Evolutionary conservation across 2,888 invertebrate species (phyloP).

Genomic region (Pterostichus niger): DNA sequence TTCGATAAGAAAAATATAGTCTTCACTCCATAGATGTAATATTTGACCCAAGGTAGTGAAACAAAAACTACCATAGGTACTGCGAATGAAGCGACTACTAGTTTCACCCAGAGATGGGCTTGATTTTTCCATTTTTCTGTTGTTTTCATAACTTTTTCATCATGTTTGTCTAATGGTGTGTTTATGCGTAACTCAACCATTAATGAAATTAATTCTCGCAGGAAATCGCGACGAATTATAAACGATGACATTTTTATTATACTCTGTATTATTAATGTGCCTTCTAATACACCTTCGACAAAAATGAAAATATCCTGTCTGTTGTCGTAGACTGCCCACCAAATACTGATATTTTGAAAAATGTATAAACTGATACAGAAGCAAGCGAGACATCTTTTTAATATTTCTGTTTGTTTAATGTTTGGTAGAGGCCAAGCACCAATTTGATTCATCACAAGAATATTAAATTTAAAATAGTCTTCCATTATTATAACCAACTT

Average conservation of each 20-base stretch:
- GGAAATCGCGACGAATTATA: neutral
- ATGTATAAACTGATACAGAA: neutral
- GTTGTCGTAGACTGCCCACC: neutral
- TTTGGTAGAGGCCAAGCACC: slow-evolving; percentile 26
- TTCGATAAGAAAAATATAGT: neutral
- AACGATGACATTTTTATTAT: neutral
- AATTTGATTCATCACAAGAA: slow-evolving; percentile 25
- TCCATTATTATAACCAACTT: neutral
- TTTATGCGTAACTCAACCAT: neutral
- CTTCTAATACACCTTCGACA: neutral
- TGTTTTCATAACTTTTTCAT: neutral
- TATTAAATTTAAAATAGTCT: slow-evolving; percentile 32
- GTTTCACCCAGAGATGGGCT: slow-evolving; percentile 1
- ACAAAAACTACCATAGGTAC: neutral
- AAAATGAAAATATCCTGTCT: slow-evolving; percentile 8
- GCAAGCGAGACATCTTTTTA: slow-evolving; percentile 1
- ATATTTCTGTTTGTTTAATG: neutral
- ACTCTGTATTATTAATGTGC: neutral
- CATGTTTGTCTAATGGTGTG: neutral
- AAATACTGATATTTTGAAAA: neutral
- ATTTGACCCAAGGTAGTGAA: slow-evolving; percentile 10
- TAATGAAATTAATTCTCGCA: neutral
- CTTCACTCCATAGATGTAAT: slow-evolving; percentile 17
- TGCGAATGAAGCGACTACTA: neutral
- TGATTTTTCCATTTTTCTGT: slow-evolving; percentile 30